Base-by-base conservation (phyloP, 1,140 invertebrate genomes). In the Cotesia chilonis region DNA sequence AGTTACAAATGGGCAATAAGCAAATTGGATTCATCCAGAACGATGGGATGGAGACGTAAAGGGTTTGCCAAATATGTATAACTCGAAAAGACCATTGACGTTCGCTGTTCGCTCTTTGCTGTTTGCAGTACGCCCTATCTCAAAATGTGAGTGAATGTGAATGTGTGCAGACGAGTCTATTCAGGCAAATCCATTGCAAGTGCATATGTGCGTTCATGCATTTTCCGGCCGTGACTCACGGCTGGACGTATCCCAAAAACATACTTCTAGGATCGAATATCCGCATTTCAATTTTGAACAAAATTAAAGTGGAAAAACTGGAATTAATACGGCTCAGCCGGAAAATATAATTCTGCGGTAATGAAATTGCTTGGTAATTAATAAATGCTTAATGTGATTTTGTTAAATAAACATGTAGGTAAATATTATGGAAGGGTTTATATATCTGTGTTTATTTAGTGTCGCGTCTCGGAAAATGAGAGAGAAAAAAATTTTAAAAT, bases 1-100 rank as follows among this genome's bases (percentile, higher is more conserved):
- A 72, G 74, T 72, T 76, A 79, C 72, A 77, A 81, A 79, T 74
- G 76, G 76, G 75, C 79, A 79, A 79, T 81, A 79, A 79, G 80
- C 75, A 78, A 76, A 81, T 81, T 81, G 79, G 78, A 79, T 78
- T 77, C 74, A 71, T 70, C 67, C 66, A 70, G 68, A 54, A 66
- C 17, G 63, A 74, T 37, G 72, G 47, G 63, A 73, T 51, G 70
- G 28, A 36, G 35, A 41, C 55, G 52, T 60, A 59, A 69, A 73
- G 73, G 71, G 75, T 72, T 76, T 79, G 79, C 79, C 79, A 80
- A 80, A 80, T 79, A 74, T 75, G 74, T 76, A 74, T 74, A 68
- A 36, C 67, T 74, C 65, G 72, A 80, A 77, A 76, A 75, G 74
- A 71, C 60, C 72, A 74, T 75, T 63, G 70, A 17, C 52, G 37